Evolutionary conservation across 2,113 vertebrate species (phyloP).

Genomic region (Todiramphus chloris): DNA sequence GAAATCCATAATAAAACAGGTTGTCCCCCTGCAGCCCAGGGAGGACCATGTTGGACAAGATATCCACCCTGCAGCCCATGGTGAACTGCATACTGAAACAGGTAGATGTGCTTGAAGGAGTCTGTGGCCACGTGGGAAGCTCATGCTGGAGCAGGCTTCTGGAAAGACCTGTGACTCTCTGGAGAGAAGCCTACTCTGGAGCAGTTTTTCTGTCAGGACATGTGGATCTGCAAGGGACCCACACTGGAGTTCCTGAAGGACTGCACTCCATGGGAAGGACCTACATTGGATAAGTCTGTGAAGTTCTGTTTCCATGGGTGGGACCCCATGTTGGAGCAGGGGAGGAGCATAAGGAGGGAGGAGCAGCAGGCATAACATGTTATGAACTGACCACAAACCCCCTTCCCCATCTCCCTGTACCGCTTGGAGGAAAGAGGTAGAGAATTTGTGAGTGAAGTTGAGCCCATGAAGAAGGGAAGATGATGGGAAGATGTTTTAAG

Average conservation of each 20-base stretch:
- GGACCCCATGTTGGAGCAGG: background rate
- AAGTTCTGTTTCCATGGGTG: fast-evolving
- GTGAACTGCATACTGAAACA: background rate
- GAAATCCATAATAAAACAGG: too few relatives aligned
- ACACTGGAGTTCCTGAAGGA: background rate
- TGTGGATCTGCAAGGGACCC: too few relatives aligned
- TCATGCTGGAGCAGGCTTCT: background rate
- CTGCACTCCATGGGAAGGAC: background rate
- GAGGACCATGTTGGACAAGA: too few relatives aligned
- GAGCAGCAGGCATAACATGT: background rate
- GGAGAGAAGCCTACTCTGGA: fast-evolving
- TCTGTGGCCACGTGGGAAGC: background rate
- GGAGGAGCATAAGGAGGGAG: background rate
- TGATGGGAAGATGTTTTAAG: background rate
- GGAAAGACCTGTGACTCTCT: background rate
- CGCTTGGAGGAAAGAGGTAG: fast-evolving
- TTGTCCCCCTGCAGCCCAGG: too few relatives aligned
- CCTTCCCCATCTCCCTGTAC: background rate
- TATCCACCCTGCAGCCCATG: too few relatives aligned
- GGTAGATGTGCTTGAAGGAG: background rate
- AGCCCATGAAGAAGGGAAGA: background rate
- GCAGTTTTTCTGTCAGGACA: background rate
- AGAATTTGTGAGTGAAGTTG: background rate
- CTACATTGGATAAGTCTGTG: background rate
- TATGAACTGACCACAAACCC: fast-evolving